Base-by-base conservation (phyloP, 1,140 invertebrate species). In the Monomorium pharaonis region DNA sequence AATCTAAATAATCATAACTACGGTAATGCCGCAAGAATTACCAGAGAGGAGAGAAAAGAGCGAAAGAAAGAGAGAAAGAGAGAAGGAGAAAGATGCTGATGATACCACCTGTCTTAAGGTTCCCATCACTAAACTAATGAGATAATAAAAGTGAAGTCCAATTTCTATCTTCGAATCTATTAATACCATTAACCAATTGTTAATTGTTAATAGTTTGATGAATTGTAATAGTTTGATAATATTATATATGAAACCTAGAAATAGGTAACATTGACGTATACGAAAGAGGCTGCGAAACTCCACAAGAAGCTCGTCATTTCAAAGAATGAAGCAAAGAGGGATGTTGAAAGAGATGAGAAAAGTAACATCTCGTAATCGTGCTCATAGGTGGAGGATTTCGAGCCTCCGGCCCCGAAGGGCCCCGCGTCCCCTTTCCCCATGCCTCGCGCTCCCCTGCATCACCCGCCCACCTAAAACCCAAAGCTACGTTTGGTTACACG, bases 1-100 rank as follows among this genome's bases (percentile, higher is more conserved):
- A 94, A 92, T 93, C 91, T 91, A 88, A 94, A 94, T 94, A 93
- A 94, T 94, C 92, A 92, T 92, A 94, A 94, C 92, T 92, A 93
- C 87, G 91, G 93, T 93, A 94, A 93, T 92, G 88, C 90, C 88
- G 42, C 42, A 44, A 84, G 78, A 78, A 89, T 75, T 62, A 83
- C 37, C 54, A 67, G 74, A 10, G 37, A 44, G 21, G 42, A 9
- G 16, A 18, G 24, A 21, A 58, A 0, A 49, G 47, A 49, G 16
- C 16, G 47, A 49, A 7, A 49, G 47, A 49, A 16, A 49, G 47
- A 49, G 16, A 49, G 16, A 49, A 4, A 65, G 6, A 67, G 21
- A 44, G 63, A 5, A 37, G 4, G 7, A 37, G 37, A 37, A 37
- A 24, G n/a, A 88, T 51, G 80, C 42, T 56, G 62, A 77, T 78